Base-by-base conservation (phyloP, 1,140 invertebrate species). In the Trigoniulus corallinus region DNA sequence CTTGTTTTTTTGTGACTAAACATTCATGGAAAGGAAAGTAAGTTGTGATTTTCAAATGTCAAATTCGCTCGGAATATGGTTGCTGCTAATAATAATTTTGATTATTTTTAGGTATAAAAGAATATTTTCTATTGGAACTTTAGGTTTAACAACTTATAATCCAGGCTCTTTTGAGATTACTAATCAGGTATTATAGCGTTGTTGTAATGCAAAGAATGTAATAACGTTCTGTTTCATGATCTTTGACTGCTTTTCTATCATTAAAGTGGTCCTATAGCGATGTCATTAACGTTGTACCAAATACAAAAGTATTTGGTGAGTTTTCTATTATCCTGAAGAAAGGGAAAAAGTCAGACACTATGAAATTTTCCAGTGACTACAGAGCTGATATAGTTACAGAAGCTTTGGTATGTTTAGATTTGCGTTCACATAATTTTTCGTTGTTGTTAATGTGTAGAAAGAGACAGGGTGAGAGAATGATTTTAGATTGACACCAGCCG, bases 331-430 rank as follows among this genome's bases (percentile, higher is more conserved):
- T 80, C 3, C 81, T 92, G 70, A 82, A 81, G 55, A 93, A 92
- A 64, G 65, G 67, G 29, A 85, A 67, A 56, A 95, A 95, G 73
- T 73, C 79, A 45, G 93, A 97, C 62, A 81, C 81, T 18, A 97
- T 98, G 84, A 86, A 81, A 62, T 96, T 99, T 66, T 94, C 91
- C n/a, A 92, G 89, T 2, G 94, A 98, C 61, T 84, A 92, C 64
- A 78, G 94, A 61, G 78, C 84, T 51, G 77, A 96, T 56, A 77
- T 99, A 55, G 69, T 98, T 22, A 93, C 89, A 15, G 86, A 94
- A 61, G 86, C 89, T 55, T 54, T 47, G 46, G 41, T 43, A 37
- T 27, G 34, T n/a, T n/a, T 34, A 15, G 13, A 20, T 44, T 25
- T 50, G 12, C 27, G 25, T 7, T 34, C 15, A 34, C 15, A 34